A percentile compares a stretch with the other conserved stretches of the same genome.
phyloP scores from a whole-genome alignment of 2,888 invertebrate species.

The Stenichneumon culpator region DNA sequence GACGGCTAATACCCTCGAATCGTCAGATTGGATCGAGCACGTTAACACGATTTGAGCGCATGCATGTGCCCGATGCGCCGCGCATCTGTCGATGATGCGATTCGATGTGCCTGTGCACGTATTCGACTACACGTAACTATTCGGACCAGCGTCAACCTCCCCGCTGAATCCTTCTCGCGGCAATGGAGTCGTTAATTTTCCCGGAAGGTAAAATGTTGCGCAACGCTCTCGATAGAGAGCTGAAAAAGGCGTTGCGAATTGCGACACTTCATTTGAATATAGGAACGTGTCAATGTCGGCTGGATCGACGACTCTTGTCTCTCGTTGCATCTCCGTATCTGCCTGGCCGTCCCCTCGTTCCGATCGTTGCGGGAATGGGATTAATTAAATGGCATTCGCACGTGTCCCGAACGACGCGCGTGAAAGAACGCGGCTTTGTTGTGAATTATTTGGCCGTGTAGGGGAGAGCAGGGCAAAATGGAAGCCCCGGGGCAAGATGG shows the following conservation, averaged over 20 bases:
- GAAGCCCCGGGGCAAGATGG: background rate
- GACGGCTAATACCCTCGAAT: constrained; percentile 34
- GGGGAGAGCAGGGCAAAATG: background rate
- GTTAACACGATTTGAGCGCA: constrained; percentile 58
- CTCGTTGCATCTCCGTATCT: constrained; percentile 6
- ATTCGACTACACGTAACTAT: background rate
- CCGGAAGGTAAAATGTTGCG: constrained; percentile 17
- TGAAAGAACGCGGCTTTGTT: constrained; percentile 3
- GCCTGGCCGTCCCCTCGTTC: background rate
- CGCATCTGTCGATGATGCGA: background rate
- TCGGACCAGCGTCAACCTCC: background rate
- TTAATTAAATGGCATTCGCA: constrained; percentile 16
- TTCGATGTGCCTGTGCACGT: background rate
- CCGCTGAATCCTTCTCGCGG: constrained; percentile 12
- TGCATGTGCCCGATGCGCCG: constrained; percentile 15
- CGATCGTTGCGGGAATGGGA: background rate
- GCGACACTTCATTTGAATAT: constrained; percentile 27
- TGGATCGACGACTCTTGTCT: constrained; percentile 18
- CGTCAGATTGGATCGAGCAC: constrained; percentile 55
- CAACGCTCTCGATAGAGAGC: background rate
- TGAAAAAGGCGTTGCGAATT: constrained; percentile 7
- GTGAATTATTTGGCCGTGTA: background rate
- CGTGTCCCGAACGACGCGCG: constrained; percentile 14
- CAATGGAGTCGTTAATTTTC: background rate
- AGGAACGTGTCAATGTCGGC: background rate